Evolutionary conservation across 2,113 vertebrate species (phyloP).

Genomic region (Aphyosemion australe): DNA sequence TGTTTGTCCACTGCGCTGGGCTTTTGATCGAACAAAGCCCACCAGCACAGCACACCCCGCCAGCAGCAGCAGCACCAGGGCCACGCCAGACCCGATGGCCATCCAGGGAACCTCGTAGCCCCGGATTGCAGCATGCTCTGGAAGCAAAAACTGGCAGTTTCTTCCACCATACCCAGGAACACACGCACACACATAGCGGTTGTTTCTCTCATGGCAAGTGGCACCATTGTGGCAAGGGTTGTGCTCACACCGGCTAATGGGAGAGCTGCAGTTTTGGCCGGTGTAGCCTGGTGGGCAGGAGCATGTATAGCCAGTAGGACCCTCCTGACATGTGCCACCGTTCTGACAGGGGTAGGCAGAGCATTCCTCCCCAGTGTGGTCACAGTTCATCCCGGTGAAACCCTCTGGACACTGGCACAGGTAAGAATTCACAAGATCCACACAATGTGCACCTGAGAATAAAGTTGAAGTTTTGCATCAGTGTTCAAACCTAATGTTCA

Average conservation of each 20-base stretch:
- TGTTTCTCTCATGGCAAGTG: slow-evolving; percentile 92
- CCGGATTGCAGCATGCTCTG: slow-evolving; percentile 79
- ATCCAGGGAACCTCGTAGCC: slow-evolving; percentile 89
- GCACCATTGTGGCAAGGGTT: slow-evolving; percentile 96
- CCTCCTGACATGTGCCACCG: slow-evolving; percentile 92
- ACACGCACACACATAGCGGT: slow-evolving; percentile 92
- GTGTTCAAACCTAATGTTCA: not conserved
- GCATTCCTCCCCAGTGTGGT: slow-evolving; percentile 86
- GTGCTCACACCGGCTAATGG: slow-evolving; percentile 89
- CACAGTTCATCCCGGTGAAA: slow-evolving; percentile 90
- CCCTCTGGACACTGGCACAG: slow-evolving; percentile 93
- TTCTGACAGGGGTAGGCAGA: slow-evolving; percentile 89
- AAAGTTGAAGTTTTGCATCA: not conserved
- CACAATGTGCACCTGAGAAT: slow-evolving; percentile 87
- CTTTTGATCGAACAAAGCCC: slow-evolving; percentile 87
- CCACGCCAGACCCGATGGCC: slow-evolving; percentile 89
- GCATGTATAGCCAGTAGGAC: slow-evolving; percentile 87
- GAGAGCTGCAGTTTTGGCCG: slow-evolving; percentile 92
- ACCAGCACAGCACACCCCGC: slow-evolving; percentile 87
- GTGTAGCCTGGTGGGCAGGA: slow-evolving; percentile 92
- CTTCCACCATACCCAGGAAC: slow-evolving; percentile 90
- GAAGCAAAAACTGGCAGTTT: slow-evolving; percentile 97
- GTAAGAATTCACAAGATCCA: slow-evolving; percentile 91
- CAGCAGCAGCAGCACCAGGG: slow-evolving; percentile 89
- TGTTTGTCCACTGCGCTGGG: slow-evolving; percentile 80